Base-by-base conservation (phyloP, 1,140 invertebrate species). In the Pseudomyrmex dendroicus region DNA sequence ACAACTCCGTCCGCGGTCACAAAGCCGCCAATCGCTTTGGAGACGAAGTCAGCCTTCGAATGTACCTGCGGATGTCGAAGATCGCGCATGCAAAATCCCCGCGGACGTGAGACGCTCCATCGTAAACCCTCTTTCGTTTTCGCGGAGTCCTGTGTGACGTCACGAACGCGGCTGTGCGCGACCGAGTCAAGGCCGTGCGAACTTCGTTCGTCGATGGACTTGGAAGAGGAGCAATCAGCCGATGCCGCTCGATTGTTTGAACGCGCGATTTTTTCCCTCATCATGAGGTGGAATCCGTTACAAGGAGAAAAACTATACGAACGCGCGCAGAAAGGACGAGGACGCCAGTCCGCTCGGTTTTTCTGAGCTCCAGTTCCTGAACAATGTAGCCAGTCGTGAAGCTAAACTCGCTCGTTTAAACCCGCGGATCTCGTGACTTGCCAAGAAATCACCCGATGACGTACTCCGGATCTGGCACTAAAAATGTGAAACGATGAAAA, bases 181-280 rank as follows among this genome's bases (percentile, higher is more conserved):
- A 62, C 17, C 68, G 44, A 46, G 64, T 83, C 82, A 83, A 83
- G 82, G 82, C 73, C 74, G 73, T 20, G 54, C 50, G 56, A 15
- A 57, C n/a, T 66, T 46, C 20, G 12, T 12, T 44, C 52, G 62
- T 78, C 54, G 44, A 67, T 20, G 46, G 77, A 17, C 12, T 56
- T n/a, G 20, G 35, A 4, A 17, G 52, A 17, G 48, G 73, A 52
- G 44, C 25, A 46, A 44, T 35, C 4, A 44, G 20, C 12, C 20
- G 57, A 61, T 61, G 61, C 3, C 8, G 25, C 17, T 25, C 17
- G 20, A 22, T 48, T 61, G 35, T 35, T 35, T 35, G 35, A 12
- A 50, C 72, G 72, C 20, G 13, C 35, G 5, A 35, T 35, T 35
- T n/a, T 46, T 25, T 12, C 20, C 9, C n/a, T 46, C 25, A 54